These are phyloP conservation scores for Notiomystis cincta DNA, from an alignment of 2,113 vertebrate genomes.

Conservation along the genomic window DNA sequence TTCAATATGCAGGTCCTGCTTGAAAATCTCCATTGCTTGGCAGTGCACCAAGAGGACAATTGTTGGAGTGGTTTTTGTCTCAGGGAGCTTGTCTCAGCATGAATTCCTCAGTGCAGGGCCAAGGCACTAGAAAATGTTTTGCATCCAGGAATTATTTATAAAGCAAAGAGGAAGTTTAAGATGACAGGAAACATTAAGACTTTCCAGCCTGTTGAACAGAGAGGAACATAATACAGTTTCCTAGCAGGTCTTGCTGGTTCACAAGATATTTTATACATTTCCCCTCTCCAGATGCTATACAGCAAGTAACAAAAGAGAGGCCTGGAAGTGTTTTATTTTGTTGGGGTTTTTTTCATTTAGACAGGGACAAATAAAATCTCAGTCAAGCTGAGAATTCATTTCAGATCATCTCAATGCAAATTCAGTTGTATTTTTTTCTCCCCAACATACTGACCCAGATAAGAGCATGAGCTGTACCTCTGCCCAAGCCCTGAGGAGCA, in stretches of 20 bases:
- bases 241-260: background rate
- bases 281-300: background rate
- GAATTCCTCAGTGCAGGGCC: background rate
- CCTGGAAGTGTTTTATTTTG: background rate
- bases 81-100: background rate
- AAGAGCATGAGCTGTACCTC: background rate
- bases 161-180: constrained; percentile 19
- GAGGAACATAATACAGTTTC: background rate
- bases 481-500: background rate
- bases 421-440: background rate
- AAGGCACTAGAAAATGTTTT: constrained; percentile 15
- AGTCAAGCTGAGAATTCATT: background rate
- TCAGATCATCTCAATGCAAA: background rate
- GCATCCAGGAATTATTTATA: constrained; percentile 43
- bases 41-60: background rate
- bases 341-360: background rate
- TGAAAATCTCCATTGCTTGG: background rate
- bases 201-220: constrained; percentile 13
- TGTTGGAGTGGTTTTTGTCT: background rate
- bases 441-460: background rate
- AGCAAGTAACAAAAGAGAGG: background rate
- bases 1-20: background rate
- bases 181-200: constrained; percentile 30
- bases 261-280: background rate
- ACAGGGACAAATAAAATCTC: background rate